These are phyloP conservation scores for Scytalopus superciliaris DNA, from an alignment of 2,113 vertebrate genomes.

Conservation along the genomic window DNA sequence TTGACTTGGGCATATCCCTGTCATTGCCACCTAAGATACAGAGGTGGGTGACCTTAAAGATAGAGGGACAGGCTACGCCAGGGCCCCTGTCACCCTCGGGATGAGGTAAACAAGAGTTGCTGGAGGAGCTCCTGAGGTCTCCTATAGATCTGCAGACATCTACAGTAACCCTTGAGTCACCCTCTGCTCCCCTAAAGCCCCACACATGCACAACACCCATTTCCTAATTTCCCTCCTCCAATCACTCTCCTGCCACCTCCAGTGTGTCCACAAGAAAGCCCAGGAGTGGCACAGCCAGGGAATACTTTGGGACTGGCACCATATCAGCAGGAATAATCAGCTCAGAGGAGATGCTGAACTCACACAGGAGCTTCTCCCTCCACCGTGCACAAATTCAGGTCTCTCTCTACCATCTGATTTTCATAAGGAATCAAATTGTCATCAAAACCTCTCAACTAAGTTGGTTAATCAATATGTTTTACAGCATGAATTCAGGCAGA, in stretches of 20 bases:
- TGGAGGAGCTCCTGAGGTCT: background rate
- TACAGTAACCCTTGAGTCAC: background rate
- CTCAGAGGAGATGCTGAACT: background rate
- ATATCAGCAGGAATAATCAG: rapidly evolving
- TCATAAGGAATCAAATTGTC: background rate
- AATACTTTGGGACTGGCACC: background rate
- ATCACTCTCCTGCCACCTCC: background rate
- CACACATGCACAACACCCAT: background rate
- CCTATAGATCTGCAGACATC: background rate
- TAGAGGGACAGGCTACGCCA: background rate
- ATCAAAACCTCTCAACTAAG: too few relatives aligned
- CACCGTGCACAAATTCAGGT: rapidly evolving
- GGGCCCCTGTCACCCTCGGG: background rate
- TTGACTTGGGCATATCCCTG: background rate
- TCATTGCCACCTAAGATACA: background rate
- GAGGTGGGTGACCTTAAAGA: conserved; percentile 14
- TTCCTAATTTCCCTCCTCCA: background rate
- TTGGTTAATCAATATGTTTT: background rate
- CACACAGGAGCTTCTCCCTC: background rate
- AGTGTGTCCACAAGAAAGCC: background rate
- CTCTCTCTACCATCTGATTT: background rate
- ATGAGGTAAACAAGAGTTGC: background rate
- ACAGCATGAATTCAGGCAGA: background rate
- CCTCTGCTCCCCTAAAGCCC: background rate
- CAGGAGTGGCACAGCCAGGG: rapidly evolving